Evolutionary conservation across 2,888 invertebrate genomes (phyloP), one percentile per base, ranked within the genome.

Genomic region (Neoaliturus tenellus): DNA sequence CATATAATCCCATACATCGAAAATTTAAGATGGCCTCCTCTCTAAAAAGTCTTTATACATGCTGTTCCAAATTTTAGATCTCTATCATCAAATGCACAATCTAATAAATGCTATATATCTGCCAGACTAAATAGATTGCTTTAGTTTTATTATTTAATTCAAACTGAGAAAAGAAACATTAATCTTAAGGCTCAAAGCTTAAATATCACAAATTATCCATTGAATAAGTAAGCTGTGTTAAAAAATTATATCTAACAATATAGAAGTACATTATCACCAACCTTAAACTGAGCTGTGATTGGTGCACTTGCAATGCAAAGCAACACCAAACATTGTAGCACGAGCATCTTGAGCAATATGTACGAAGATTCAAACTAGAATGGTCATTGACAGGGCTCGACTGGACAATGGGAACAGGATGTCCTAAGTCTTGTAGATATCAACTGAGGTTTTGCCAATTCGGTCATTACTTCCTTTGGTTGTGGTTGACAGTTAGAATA

Each of bases 401-500:
- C 12, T 28, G 20, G 28, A 31, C 2, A 62, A 62, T 62, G 62
- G n/a, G 17, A 62, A 4, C 12, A 31, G 17, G 31, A 14, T 23
- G 23, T 31, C 23, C 23, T 23, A 23, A 23, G 51, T 23, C 51
- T 23, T 31, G 14, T 62, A 20, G 31, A 28, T 25, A 25, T 62
- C 8, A 31, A 28, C 55, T 62, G 28, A 25, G 31, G 31, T 20
- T 28, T 62, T n/a, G n/a, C n/a, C n/a, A n/a, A n/a, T n/a, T 31
- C 12, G 28, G 31, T 14, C 62, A 62, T 25, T 28, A 62, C 62
- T 62, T 62, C 62, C 62, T 62, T 12, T 62, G 62, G 62, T 55
- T 62, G 8, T 62, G 62, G 28, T 31, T 62, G 5, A 55, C 55
- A 20, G 31, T 23, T 48, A 48, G 3, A 8, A 48, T 48, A 17